phyloP scores from a whole-genome alignment of 2,888 invertebrate genomes.

The Lysandra coridon region DNA sequence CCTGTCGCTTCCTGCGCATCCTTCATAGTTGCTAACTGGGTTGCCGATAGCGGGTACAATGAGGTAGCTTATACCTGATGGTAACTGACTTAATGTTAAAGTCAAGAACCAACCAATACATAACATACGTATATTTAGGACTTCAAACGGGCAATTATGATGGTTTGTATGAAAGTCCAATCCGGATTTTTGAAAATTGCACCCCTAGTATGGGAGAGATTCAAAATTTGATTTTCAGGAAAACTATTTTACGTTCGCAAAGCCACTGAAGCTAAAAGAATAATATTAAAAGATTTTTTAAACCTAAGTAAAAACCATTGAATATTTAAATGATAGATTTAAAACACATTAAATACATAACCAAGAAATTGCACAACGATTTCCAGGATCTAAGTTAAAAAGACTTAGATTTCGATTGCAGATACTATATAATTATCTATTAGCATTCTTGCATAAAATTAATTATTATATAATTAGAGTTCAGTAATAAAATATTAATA shows the following conservation, averaged over 20 bases:
- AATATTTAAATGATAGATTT: neutral
- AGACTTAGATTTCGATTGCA: neutral
- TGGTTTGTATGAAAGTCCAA: too few species aligned
- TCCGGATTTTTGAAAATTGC: too few species aligned
- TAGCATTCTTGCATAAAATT: conserved; percentile 16
- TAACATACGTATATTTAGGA: too few species aligned
- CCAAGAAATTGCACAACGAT: conserved; percentile 6
- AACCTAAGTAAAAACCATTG: neutral
- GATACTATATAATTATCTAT: neutral
- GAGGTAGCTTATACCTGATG: neutral
- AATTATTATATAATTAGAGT: neutral
- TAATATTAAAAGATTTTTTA: neutral
- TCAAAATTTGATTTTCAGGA: too few species aligned
- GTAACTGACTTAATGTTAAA: neutral
- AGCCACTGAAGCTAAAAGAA: too few species aligned
- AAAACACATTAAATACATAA: neutral
- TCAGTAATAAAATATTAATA: neutral
- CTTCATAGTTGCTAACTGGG: conserved; percentile 48
- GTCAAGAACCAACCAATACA: too few species aligned
- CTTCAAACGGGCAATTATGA: too few species aligned
- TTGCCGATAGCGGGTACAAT: conserved; percentile 42
- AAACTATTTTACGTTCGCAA: too few species aligned
- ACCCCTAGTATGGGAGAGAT: too few species aligned
- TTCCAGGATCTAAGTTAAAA: conserved; percentile 4
- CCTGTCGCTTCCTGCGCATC: conserved; percentile 62